phyloP scores from a whole-genome alignment of 2,797 vertebrate species.

The Margarornis squamiger region DNA sequence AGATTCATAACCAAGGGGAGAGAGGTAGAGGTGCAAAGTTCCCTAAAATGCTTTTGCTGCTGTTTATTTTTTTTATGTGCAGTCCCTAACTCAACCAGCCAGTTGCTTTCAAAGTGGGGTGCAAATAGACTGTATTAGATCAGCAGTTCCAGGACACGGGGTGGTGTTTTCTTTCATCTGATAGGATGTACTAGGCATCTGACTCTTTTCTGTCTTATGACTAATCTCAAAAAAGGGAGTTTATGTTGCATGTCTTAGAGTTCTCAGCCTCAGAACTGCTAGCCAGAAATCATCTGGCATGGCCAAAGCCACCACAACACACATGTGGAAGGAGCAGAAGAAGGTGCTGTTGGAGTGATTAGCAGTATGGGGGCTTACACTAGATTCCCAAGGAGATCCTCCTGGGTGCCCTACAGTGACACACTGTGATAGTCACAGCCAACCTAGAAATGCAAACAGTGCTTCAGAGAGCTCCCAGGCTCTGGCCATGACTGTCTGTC shows the following conservation, averaged over 20 bases:
- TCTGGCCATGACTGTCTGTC: rapidly evolving
- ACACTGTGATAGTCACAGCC: background rate
- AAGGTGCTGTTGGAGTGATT: background rate
- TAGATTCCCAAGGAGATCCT: background rate
- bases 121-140: background rate
- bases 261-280: background rate
- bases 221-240: background rate
- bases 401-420: background rate
- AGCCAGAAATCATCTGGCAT: background rate
- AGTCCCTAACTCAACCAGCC: background rate
- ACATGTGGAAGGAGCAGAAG: background rate
- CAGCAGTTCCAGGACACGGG: background rate
- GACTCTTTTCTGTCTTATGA: background rate
- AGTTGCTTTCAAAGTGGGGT: background rate
- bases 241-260: background rate
- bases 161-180: background rate
- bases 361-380: background rate
- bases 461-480: background rate
- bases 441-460: background rate
- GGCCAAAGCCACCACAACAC: background rate
- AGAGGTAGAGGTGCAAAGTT: background rate
- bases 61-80: background rate
- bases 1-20: background rate
- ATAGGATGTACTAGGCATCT: background rate
- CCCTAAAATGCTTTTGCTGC: background rate